Evolutionary conservation across 2,888 invertebrate genomes (phyloP).

Genomic region (Stramonita haemastoma): DNA sequence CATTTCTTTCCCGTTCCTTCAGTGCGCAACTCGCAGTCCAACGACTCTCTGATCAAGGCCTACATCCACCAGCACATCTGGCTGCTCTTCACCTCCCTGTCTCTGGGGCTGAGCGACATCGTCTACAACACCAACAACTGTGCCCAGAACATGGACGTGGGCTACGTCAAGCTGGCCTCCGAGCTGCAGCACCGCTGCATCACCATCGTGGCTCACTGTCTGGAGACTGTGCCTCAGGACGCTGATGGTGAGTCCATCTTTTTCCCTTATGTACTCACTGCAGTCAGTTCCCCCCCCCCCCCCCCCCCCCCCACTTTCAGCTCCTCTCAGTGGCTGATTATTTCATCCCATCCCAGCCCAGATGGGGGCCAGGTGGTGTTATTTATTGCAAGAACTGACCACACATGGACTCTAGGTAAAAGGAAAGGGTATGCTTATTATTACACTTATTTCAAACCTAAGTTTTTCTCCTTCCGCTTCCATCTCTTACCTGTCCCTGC

Average conservation of each 20-base stretch:
- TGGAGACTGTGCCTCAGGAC: conserved; percentile 68
- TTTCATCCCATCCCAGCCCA: no score
- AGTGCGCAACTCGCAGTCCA: conserved; percentile 57
- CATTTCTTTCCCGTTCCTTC: background rate
- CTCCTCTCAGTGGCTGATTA: no score
- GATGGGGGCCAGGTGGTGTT: no score
- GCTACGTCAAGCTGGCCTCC: conserved; percentile 69
- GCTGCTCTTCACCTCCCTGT: conserved; percentile 73
- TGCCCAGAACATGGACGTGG: conserved; percentile 57
- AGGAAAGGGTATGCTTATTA: no score
- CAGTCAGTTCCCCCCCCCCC: no score
- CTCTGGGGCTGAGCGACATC: conserved; percentile 70
- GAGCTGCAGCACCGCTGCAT: conserved; percentile 72
- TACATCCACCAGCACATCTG: conserved; percentile 77
- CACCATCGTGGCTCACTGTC: conserved; percentile 65
- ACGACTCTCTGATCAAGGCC: conserved; percentile 70
- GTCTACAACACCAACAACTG: conserved; percentile 65
- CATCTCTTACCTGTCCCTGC: no score
- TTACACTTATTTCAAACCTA: no score
- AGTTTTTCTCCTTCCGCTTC: no score
- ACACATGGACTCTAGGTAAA: no score
- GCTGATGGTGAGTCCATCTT: conserved; percentile 58
- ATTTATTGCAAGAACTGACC: no score
- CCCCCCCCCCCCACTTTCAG: no score
- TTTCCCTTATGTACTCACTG: no score